Conservation (phyloP, 2,113 vertebrate species). For the Phyllostomus hastatus region DNA sequence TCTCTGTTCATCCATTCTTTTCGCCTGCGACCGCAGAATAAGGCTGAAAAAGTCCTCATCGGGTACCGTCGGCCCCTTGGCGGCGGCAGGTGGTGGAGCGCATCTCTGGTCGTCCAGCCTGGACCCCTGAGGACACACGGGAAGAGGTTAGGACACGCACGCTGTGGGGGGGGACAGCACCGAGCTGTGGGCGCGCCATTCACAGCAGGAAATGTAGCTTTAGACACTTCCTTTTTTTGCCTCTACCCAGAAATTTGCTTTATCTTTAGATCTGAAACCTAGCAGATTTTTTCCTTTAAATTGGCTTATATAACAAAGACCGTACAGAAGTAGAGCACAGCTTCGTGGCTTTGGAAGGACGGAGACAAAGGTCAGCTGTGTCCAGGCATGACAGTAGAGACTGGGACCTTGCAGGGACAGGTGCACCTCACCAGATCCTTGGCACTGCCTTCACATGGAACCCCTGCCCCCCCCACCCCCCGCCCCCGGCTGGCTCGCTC, state of each 20-base stretch:
- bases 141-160: neutral
- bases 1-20: conserved; percentile 96
- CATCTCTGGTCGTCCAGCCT: conserved; percentile 96
- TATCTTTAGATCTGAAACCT: neutral
- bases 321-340: neutral
- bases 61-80: conserved; percentile 91
- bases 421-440: neutral
- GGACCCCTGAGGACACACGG: conserved; percentile 84
- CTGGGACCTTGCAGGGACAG: neutral
- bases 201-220: neutral
- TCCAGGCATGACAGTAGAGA: neutral
- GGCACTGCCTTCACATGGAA: neutral
- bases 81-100: conserved; percentile 87
- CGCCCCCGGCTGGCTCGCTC: neutral
- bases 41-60: conserved; percentile 99
- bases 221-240: neutral
- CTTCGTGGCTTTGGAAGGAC: neutral
- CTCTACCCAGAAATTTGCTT: neutral
- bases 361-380: neutral
- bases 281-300: neutral
- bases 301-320: neutral
- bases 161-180: neutral
- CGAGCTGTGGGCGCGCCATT: neutral
- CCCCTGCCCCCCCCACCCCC: no score
- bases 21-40: conserved; percentile 95